Conservation (phyloP, 2,888 invertebrate genomes). For the Campoplex capitator region DNA sequence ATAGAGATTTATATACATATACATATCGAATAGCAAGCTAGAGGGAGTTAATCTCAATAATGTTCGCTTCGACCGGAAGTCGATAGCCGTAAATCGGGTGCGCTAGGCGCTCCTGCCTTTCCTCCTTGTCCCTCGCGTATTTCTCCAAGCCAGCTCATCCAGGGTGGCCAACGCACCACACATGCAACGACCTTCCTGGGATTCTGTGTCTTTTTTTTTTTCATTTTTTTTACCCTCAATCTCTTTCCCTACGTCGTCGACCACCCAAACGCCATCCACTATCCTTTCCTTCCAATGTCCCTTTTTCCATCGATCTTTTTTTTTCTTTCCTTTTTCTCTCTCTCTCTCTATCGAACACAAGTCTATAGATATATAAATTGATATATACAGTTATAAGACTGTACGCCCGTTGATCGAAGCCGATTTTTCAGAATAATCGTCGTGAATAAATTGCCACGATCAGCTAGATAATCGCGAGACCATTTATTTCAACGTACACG, state of each 20-base stretch:
- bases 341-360: neutral
- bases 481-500: slow-evolving; percentile 67
- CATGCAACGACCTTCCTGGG: slow-evolving; percentile 45
- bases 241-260: slow-evolving; percentile 30
- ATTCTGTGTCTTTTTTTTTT: neutral
- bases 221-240: slow-evolving; percentile 19
- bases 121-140: slow-evolving; percentile 32
- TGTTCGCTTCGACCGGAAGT: slow-evolving; percentile 81
- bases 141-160: slow-evolving; percentile 49
- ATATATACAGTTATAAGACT: neutral
- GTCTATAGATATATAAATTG: neutral
- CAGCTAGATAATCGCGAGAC: slow-evolving; percentile 32
- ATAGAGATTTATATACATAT: neutral
- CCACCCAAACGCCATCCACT: slow-evolving; percentile 24
- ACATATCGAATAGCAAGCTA: slow-evolving; percentile 66
- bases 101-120: slow-evolving; percentile 52
- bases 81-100: slow-evolving; percentile 80
- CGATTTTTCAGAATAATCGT: slow-evolving; percentile 55
- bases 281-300: slow-evolving; percentile 28
- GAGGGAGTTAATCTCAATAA: slow-evolving; percentile 83
- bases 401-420: slow-evolving; percentile 29
- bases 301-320: slow-evolving; percentile 52
- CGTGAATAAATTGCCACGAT: slow-evolving; percentile 55
- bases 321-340: slow-evolving; percentile 7
- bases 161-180: slow-evolving; percentile 51